Base-by-base conservation (phyloP, 2,113 vertebrate species). In the Scatophagus argus region DNA sequence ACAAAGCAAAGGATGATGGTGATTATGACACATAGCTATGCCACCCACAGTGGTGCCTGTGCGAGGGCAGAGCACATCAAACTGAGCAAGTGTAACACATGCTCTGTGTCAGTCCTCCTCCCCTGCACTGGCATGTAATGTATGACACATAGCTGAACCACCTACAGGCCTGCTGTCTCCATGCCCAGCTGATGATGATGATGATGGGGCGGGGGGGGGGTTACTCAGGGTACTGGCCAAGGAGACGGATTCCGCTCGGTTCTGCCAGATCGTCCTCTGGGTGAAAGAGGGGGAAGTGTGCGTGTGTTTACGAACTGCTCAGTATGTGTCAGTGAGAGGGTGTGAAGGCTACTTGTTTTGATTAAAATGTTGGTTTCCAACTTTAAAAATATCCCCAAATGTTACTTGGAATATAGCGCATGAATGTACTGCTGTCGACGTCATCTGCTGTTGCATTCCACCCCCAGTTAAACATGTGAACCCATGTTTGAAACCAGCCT, bases 1-100 rank as follows among this genome's bases (percentile, higher is more conserved):
- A 87, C 82, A 89, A 90, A 90, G 88, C 87, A 81, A 80, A 79
- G 90, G 81, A 92, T 88, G 90, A 90, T 88, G 89, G 82, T 89
- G 92, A 93, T 90, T 92, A 92, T 94, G 93, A 94, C 93, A 91
- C 91, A 93, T 90, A 90, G 81, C 87, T 89, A 88, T 86, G 87
- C 91, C 92, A 88, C 93, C 93, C 92, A 94, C 93, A 87, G 89
- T 49, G 76, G 90, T 83, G 91, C 90, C 90, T 87, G 91, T 87
- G 91, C 81, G 88, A 92, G 92, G 88, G 92, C 89, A 91, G 87
- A 85, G 87, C 88, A 88, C 90, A 93, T 92, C 88, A 91, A 91
- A 93, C 88, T 87, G 84, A 91, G 89, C 88, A 88, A 91, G 89
- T 89, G 91, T 86, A 93, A 90, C 91, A 93, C 93, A 93, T 90